Percentiles rank a stretch among this genome's conserved stretches.
phyloP scores from a whole-genome alignment of 2,113 vertebrate genomes.

The Gadus macrocephalus region DNA sequence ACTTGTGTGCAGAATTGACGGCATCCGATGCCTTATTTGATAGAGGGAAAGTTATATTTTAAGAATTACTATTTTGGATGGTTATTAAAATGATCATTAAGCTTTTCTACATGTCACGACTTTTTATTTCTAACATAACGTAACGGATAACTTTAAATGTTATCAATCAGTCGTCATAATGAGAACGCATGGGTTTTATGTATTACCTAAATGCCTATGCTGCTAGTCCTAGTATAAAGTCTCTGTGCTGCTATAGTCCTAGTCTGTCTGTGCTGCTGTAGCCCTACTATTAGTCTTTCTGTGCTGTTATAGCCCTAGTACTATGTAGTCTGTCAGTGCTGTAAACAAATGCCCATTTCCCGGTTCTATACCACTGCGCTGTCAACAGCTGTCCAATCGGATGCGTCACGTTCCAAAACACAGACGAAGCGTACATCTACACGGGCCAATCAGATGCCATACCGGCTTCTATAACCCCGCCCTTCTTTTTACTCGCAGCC shows the following conservation, averaged over 20 bases:
- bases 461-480: constrained; percentile 19
- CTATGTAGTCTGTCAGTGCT: too few relatives aligned
- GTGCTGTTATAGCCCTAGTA: too few relatives aligned
- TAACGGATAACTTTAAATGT: background rate
- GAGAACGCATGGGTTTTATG: too few relatives aligned
- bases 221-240: too few relatives aligned
- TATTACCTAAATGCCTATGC: too few relatives aligned
- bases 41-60: constrained; percentile 49
- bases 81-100: constrained; percentile 53
- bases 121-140: constrained; percentile 7
- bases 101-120: background rate
- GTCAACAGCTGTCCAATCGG: background rate
- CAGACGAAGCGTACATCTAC: background rate
- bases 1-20: constrained; percentile 36
- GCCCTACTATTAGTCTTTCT: too few relatives aligned
- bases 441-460: constrained; percentile 40
- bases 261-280: too few relatives aligned
- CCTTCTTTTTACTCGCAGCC: background rate
- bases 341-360: too few relatives aligned
- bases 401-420: background rate
- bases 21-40: constrained; percentile 42
- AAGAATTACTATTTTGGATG: constrained; percentile 33
- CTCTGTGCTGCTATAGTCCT: too few relatives aligned
- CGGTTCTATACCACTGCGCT: too few relatives aligned
- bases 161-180: background rate